phyloP scores from a whole-genome alignment of 37 sponge, comb jelly and placozoan species.

The Axinella damicornis region DNA sequence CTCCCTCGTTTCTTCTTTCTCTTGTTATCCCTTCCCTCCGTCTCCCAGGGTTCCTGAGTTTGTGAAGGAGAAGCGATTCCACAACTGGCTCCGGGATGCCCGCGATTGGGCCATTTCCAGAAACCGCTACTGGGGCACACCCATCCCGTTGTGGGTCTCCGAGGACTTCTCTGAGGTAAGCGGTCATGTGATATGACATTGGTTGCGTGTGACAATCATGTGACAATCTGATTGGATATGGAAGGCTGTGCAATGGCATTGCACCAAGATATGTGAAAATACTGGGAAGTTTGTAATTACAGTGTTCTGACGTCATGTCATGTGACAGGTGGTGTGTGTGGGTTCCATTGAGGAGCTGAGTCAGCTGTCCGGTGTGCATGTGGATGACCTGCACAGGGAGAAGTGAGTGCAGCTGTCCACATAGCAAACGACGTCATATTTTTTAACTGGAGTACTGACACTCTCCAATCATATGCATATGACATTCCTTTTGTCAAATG shows the following conservation, averaged over 20 bases:
- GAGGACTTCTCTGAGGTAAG: constrained; percentile 91
- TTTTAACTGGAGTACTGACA: no score
- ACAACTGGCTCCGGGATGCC: constrained; percentile 96
- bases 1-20: no score
- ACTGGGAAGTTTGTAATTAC: background rate
- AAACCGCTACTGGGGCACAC: constrained; percentile 99
- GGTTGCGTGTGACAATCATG: background rate
- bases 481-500: no score
- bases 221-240: background rate
- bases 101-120: constrained; percentile 96
- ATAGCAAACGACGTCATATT: no score
- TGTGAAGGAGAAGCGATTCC: constrained; percentile 96
- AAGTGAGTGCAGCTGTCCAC: no score
- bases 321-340: constrained; percentile 90
- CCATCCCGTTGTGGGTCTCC: constrained; percentile 96
- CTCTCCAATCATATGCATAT: no score
- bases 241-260: no score
- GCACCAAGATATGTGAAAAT: no score
- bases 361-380: constrained; percentile 79
- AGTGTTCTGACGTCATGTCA: background rate
- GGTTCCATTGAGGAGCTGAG: constrained; percentile 94
- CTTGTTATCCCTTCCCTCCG: background rate
- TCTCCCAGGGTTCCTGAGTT: constrained; percentile 94
- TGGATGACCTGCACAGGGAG: constrained; percentile 95
- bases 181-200: background rate